Evolutionary conservation across 23 tunicate genomes (phyloP).

Genomic region (Ciona savignyi): DNA sequence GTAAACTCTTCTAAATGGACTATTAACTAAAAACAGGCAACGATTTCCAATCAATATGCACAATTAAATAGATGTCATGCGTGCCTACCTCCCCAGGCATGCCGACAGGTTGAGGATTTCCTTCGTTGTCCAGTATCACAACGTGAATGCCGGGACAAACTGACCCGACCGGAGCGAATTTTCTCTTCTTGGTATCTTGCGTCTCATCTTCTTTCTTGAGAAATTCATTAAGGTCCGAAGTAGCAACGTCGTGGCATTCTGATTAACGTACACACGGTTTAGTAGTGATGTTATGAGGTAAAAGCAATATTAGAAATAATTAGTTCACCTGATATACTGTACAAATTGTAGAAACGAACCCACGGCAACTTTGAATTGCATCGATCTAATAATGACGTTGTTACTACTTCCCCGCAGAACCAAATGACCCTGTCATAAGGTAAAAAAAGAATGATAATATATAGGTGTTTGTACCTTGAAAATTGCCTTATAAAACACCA

Average conservation of each 20-base stretch:
- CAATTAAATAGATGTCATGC: not conserved
- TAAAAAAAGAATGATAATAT: too few relatives aligned
- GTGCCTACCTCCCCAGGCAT: slow-evolving; percentile 83
- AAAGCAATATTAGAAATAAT: too few relatives aligned
- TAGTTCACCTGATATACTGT: slow-evolving; percentile 84
- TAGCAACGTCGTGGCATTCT: slow-evolving; percentile 95
- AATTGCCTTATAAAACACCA: too few relatives aligned
- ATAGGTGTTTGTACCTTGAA: too few relatives aligned
- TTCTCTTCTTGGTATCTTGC: slow-evolving; percentile 32
- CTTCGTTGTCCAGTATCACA: slow-evolving; percentile 53
- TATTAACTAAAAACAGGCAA: too few relatives aligned
- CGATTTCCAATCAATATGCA: too few relatives aligned
- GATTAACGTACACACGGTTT: too few relatives aligned
- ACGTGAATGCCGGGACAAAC: slow-evolving; percentile 70
- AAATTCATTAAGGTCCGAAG: slow-evolving; percentile 46
- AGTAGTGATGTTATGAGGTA: too few relatives aligned
- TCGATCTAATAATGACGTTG: slow-evolving; percentile 63
- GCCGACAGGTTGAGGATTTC: slow-evolving; percentile 71
- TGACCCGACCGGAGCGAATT: slow-evolving; percentile 84
- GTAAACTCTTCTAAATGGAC: too few relatives aligned
- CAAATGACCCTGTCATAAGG: slow-evolving; percentile 76
- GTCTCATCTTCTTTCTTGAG: not conserved
- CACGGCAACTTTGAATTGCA: slow-evolving; percentile 52
- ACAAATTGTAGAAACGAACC: slow-evolving; percentile 65
- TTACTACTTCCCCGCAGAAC: slow-evolving; percentile 95